Evolutionary conservation across 2,888 invertebrate genomes (phyloP), one percentile per base, ranked within the genome.

Genomic region (Odontomyia ornata): DNA sequence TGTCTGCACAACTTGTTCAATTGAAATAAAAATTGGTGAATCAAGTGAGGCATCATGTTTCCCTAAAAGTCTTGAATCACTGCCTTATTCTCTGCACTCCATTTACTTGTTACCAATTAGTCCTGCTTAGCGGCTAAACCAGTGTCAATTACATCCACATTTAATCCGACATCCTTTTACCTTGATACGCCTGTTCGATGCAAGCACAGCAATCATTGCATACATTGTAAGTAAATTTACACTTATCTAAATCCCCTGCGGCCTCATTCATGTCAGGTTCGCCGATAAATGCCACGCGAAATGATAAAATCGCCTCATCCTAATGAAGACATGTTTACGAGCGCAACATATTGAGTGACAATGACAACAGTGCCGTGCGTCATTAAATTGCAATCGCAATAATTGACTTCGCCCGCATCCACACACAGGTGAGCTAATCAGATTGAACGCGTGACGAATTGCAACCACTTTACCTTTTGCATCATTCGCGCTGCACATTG

Each of bases 401-500:
- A 69, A 69, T 69, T 69, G 69, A 69, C 30, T 69, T 46, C 69
- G 28, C 69, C 69, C 52, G 52, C 52, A 52, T 52, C 52, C 18
- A 52, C n/a, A 13, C 18, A 52, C n/a, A 13, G 52, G 52, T 52
- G 15, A 18, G 52, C 47, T 69, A 69, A 69, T 69, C 69, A 21
- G 47, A 69, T 69, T 69, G 69, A 69, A 69, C 69, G 69, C 69
- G 69, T 69, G 69, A 69, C 47, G 69, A 69, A 69, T 69, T 69
- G 69, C 69, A 46, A 47, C 15, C 25, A 69, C 23, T 46, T n/a
- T 21, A 69, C 69, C 25, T 69, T 69, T 47, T 30, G 69, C 69
- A 69, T 46, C 69, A 69, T 23, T 69, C 47, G 69, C 25, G 69
- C 25, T 69, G 46, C 69, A 69, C 23, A 69, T 65, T 36, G 36